Percentiles rank a stretch among this genome's conserved stretches.
These are phyloP conservation scores for Leucophenga maculata DNA, from an alignment of 2,888 invertebrate species.

Conservation along the genomic window DNA sequence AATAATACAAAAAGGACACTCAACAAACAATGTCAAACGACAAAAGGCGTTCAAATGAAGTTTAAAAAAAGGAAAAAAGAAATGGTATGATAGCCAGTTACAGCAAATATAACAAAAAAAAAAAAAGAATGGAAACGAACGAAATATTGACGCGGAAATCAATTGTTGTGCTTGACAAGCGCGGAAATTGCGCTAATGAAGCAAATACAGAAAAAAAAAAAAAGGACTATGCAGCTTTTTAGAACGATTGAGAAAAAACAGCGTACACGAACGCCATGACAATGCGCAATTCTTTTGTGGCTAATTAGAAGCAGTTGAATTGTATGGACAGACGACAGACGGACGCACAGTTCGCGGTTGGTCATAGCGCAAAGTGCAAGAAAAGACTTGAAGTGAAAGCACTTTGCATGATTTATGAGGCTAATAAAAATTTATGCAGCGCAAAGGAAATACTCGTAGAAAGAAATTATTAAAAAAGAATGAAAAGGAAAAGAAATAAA, in stretches of 20 bases:
- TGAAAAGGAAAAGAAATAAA: not conserved
- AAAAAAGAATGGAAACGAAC: constrained; percentile 8
- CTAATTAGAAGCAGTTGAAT: constrained; percentile 49
- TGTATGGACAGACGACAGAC: constrained; percentile 30
- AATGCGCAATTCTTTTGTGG: not conserved
- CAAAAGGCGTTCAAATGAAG: constrained; percentile 46
- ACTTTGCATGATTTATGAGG: constrained; percentile 59
- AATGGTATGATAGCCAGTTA: not conserved
- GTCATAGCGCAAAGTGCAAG: not conserved
- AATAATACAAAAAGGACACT: not conserved
- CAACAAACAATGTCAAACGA: constrained; percentile 25
- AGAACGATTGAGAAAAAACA: constrained; percentile 10
- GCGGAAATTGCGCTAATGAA: constrained; percentile 64
- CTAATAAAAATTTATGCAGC: constrained; percentile 55
- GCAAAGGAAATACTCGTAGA: constrained; percentile 1
- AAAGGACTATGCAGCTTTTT: constrained; percentile 30
- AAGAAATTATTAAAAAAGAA: not conserved
- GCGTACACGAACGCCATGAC: constrained; percentile 30
- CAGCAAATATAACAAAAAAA: too few species aligned
- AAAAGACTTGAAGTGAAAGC: constrained; percentile 49
- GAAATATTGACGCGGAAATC: constrained; percentile 62
- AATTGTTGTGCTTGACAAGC: constrained; percentile 65
- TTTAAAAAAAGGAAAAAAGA: not conserved
- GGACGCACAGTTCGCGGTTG: not conserved
- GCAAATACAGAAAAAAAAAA: constrained; percentile 63